Base-by-base conservation (phyloP, 2,888 invertebrate species). In the Oscheius myriophilus region DNA sequence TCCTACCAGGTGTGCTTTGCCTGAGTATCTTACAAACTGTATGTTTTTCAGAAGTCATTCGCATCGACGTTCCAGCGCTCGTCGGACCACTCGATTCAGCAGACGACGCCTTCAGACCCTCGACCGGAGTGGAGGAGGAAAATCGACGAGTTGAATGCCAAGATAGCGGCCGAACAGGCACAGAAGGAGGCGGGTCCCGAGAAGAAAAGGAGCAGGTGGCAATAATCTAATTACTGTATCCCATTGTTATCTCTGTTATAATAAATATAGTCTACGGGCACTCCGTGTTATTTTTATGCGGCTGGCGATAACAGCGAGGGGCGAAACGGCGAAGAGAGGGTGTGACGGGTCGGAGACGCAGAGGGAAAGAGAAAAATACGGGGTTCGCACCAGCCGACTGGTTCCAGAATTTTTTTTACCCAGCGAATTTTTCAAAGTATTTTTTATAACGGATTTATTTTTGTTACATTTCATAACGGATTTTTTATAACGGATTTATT, bases 81-180 rank as follows among this genome's bases (percentile, higher is more conserved):
- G 25, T 49, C 59, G 12, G 42, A 69, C 55, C 51, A 72, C 0
- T 72, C 73, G 1, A 66, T 53, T 51, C 64, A 71, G 43, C 72
- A 67, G 25, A 16, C 51, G 18, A 59, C 62, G 23, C 75, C 77
- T 2, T 77, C 77, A 1, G 81, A 81, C 71, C 81, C 81, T 14
- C 70, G 81, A 21, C 81, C 81, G n/a, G 81, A 81, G 63, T 81
- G 80, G 80, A 81, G 80, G 61, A 75, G 68, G 66, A 79, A 76
- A 54, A 52, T 80, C 16, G 81, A 81, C 55, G 80, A 80, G 54
- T 39, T 78, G 54, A 78, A 76, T 49, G 73, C 71, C 11, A 66
- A 63, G 58, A 14, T 71, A n/a, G 55, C 58, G 0, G 21, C 54
- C 25, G 55, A 46, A 45, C 42, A 41, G 25, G 14, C 53, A 23